Evolutionary conservation across 2,797 vertebrate genomes (phyloP), one percentile per base, ranked within the genome.

Genomic region (Molossus alvarezi): DNA sequence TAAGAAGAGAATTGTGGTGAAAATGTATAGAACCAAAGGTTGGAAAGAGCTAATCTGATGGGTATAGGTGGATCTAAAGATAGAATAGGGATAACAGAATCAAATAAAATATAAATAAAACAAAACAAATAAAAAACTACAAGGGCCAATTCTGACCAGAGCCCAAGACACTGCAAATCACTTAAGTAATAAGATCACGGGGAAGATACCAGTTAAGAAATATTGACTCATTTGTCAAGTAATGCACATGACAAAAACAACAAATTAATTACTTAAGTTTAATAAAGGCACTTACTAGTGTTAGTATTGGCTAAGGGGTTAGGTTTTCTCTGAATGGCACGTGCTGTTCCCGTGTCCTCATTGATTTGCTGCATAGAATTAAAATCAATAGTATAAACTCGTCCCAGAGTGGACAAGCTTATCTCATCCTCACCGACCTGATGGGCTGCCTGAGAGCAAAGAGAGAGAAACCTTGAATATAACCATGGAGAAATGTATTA

Each of bases 281-380:
- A 67, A 64, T 37, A 77, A 94, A 41, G 77, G 58, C 97, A 99
- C 99, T 99, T 98, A 99, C 99, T 99, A 98, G 99, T 99, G 98
- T 99, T 99, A 96, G 99, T 99, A 98, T 99, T 99, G 98, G 99
- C 99, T 98, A 99, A 98, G 98, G 99, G 99, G 98, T 99, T 99
- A 97, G 99, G 99, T 99, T 99, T 99, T 98, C 99, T 99, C 99
- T 99, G 99, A 99, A 99, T 99, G 97, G 99, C 99, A 94, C 99
- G 99, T 97, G 99, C 99, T 97, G 99, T 99, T 99, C 99, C 99
- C 96, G 99, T 99, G 98, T 99, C 99, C 98, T 99, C 99, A 98
- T 99, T 99, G 98, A 99, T 99, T 99, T 99, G 99, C 99, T 99
- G 99, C 99, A 99, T 99, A 99, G 99, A 99, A 98, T 99, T 99